These are phyloP conservation scores for Pterophyllum scalare DNA, from an alignment of 2,113 vertebrate species.

Conservation along the genomic window DNA sequence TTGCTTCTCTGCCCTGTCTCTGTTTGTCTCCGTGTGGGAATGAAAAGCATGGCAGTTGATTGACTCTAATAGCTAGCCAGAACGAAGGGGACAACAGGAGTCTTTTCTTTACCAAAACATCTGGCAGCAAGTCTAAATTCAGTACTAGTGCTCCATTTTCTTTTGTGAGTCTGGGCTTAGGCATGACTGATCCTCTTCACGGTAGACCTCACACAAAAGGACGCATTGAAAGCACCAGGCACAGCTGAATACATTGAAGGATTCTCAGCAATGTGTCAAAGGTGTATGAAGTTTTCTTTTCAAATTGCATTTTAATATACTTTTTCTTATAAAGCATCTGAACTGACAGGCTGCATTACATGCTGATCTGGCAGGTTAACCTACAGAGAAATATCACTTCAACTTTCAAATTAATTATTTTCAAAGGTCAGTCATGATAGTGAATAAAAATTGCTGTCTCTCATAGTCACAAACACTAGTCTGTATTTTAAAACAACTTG, in stretches of 20 bases:
- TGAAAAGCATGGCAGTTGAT: constrained; percentile 31
- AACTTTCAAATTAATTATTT: constrained; percentile 11
- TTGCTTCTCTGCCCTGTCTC: constrained; percentile 5
- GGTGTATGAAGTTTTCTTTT: constrained; percentile 18
- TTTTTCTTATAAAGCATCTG: background rate
- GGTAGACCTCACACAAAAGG: constrained; percentile 62
- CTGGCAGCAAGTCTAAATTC: constrained; percentile 46
- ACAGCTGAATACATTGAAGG: constrained; percentile 35
- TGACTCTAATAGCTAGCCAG: constrained; percentile 19
- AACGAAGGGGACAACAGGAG: constrained; percentile 29
- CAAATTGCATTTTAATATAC: constrained; percentile 18
- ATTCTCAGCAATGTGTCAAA: constrained; percentile 27
- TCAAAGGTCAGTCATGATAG: constrained; percentile 14
- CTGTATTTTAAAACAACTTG: background rate
- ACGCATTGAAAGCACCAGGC: constrained; percentile 35
- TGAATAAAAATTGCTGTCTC: constrained; percentile 7
- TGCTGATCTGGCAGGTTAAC: constrained; percentile 20
- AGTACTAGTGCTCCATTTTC: constrained; percentile 47
- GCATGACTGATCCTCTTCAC: constrained; percentile 65
- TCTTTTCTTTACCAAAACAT: constrained; percentile 49
- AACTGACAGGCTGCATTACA: background rate
- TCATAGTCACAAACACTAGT: background rate
- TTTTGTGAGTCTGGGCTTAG: constrained; percentile 53
- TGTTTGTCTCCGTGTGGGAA: constrained; percentile 24
- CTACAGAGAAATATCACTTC: constrained; percentile 12